phyloP scores from a whole-genome alignment of 2,797 vertebrate species.

The Percopsis omiscomaycus region DNA sequence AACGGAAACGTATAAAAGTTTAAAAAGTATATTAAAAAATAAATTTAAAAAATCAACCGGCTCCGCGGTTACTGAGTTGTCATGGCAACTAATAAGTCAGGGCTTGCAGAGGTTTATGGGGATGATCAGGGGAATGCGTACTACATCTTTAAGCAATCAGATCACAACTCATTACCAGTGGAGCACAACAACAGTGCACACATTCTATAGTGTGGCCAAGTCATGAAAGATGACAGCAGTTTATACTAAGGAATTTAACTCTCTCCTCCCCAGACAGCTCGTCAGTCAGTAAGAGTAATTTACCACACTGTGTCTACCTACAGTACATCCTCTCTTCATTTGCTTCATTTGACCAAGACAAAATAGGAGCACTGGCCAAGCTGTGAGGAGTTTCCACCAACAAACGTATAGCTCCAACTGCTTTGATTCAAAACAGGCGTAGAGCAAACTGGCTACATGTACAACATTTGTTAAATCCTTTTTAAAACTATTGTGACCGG shows the following conservation, averaged over 20 bases:
- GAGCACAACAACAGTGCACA: too few relatives aligned
- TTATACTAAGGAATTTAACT: slow-evolving; percentile 37
- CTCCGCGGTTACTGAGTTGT: too few relatives aligned
- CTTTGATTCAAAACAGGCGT: slow-evolving; percentile 70
- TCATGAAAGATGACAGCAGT: too few relatives aligned
- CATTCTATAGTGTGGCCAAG: too few relatives aligned
- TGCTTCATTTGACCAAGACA: slow-evolving; percentile 59
- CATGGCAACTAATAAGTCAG: neutral
- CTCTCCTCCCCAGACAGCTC: slow-evolving; percentile 41
- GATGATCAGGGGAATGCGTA: too few relatives aligned
- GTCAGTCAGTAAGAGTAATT: slow-evolving; percentile 53
- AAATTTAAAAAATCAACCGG: too few relatives aligned
- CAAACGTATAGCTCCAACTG: slow-evolving; percentile 37
- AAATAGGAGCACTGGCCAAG: slow-evolving; percentile 59
- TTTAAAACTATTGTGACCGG: slow-evolving; percentile 61
- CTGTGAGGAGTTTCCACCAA: slow-evolving; percentile 64
- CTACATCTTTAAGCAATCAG: too few relatives aligned
- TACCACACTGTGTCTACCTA: slow-evolving; percentile 61
- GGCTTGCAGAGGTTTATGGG: neutral
- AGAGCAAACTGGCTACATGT: slow-evolving; percentile 43
- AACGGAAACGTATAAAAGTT: too few relatives aligned
- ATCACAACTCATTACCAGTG: too few relatives aligned
- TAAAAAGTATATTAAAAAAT: too few relatives aligned
- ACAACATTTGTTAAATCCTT: slow-evolving; percentile 67
- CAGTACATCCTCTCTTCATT: slow-evolving; percentile 38